Percentiles rank a stretch among this genome's conserved stretches.
Evolutionary conservation across 2,888 invertebrate genomes (phyloP).

Genomic region (Meteorus cinctellus): DNA sequence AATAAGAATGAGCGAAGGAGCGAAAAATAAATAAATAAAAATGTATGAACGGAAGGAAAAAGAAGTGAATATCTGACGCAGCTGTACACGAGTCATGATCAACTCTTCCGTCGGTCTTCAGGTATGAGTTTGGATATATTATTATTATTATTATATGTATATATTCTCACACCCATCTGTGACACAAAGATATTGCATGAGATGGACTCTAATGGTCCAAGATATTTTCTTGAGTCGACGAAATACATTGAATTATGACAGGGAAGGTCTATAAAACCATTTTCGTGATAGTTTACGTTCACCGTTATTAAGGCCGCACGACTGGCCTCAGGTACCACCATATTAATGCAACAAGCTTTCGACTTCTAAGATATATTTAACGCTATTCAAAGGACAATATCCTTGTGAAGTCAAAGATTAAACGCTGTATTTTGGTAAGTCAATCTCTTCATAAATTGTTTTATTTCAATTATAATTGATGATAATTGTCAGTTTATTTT

Average conservation of each 20-base stretch:
- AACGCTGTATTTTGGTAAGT: conserved; percentile 51
- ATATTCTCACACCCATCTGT: neutral
- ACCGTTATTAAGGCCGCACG: conserved; percentile 31
- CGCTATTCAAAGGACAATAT: conserved; percentile 52
- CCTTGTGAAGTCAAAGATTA: conserved; percentile 52
- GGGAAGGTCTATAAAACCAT: conserved; percentile 47
- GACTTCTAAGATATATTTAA: conserved; percentile 52
- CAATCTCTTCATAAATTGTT: neutral
- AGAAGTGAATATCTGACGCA: neutral
- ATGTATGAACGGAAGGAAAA: neutral
- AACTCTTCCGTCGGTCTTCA: neutral
- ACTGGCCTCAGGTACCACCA: conserved; percentile 39
- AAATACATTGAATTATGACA: conserved; percentile 51
- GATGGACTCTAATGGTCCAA: neutral
- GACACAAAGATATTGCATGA: conserved; percentile 1
- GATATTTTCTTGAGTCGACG: conserved; percentile 6
- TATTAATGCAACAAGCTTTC: conserved; percentile 32
- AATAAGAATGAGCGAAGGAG: neutral
- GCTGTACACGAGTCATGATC: neutral
- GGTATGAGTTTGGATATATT: neutral
- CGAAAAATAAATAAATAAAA: neutral
- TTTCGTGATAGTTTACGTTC: conserved; percentile 11
- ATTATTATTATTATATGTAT: neutral
- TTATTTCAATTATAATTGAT: neutral
- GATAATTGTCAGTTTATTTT: too few species aligned